A percentile compares a stretch with the other conserved stretches of the same genome.
Evolutionary conservation across 2,113 vertebrate species (phyloP).

Genomic region (Syrrhaptes paradoxus): DNA sequence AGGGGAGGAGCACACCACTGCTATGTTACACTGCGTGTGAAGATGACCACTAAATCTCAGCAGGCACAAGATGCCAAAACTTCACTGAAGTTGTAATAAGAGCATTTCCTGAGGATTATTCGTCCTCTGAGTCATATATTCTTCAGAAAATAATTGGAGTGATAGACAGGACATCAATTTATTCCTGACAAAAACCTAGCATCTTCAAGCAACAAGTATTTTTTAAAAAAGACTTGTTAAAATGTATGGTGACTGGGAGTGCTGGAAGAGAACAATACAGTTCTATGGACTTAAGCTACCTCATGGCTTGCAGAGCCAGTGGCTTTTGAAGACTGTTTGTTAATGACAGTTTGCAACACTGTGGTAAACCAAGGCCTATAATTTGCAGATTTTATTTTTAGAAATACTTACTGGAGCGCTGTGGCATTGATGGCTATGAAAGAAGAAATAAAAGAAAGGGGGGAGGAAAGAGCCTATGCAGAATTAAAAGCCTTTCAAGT

Average conservation of each 20-base stretch:
- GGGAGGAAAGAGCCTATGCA: neutral
- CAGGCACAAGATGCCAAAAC: neutral
- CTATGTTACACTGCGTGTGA: neutral
- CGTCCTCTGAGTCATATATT: neutral
- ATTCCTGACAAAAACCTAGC: neutral
- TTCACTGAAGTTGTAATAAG: neutral
- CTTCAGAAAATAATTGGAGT: neutral
- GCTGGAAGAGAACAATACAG: neutral
- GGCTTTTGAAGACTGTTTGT: conserved; percentile 14
- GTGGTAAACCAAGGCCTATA: conserved; percentile 30
- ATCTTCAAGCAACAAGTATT: neutral
- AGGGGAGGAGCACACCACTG: neutral
- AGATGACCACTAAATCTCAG: neutral
- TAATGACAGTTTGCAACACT: conserved; percentile 45
- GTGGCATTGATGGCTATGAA: conserved; percentile 18
- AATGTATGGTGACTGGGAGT: neutral
- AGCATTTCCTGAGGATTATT: neutral
- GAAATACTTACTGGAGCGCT: conserved; percentile 26
- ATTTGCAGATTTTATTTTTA: conserved; percentile 71
- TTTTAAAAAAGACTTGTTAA: neutral
- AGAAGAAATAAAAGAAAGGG: conserved; percentile 25
- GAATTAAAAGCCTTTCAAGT: conserved; percentile 43
- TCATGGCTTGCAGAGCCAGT: neutral
- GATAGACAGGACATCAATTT: neutral
- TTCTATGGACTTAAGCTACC: conserved; percentile 5